phyloP scores from a whole-genome alignment of 2,113 vertebrate species.

The Alectura lathami region DNA sequence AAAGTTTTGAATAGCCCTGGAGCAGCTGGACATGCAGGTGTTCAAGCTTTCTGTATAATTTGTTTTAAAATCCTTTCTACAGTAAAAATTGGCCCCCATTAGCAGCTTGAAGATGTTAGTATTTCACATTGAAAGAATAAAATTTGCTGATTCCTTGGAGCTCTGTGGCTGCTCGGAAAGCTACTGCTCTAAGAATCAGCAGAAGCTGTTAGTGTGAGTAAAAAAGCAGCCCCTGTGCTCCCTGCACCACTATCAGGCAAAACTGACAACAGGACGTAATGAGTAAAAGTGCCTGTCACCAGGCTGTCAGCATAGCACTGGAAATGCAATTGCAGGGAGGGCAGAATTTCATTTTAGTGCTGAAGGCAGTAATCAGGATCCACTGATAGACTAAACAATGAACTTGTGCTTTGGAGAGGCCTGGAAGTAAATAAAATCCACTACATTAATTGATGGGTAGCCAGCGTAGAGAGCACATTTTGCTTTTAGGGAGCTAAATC shows the following conservation, averaged over 20 bases:
- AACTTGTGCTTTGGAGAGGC: not conserved
- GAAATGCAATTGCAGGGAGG: not conserved
- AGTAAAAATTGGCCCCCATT: not conserved
- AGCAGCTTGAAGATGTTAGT: not conserved
- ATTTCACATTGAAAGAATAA: not conserved
- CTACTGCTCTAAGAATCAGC: too few species aligned
- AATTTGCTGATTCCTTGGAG: not conserved
- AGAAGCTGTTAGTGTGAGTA: not conserved
- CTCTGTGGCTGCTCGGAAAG: not conserved
- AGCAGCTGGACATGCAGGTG: not conserved
- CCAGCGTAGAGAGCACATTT: too few species aligned
- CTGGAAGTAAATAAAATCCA: not conserved
- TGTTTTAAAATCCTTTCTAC: constrained; percentile 13
- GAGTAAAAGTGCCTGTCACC: not conserved
- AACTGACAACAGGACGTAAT: not conserved
- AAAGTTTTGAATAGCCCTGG: constrained; percentile 14
- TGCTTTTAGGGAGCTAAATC: too few species aligned
- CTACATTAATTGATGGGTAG: too few species aligned
- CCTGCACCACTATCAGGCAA: not conserved
- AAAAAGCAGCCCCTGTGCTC: not conserved
- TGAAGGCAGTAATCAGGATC: not conserved
- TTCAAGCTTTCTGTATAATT: not conserved
- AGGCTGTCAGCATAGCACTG: not conserved
- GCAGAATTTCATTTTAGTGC: not conserved
- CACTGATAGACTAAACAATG: not conserved